phyloP scores from a whole-genome alignment of 2,888 invertebrate species.

The Isoperla grammatica region DNA sequence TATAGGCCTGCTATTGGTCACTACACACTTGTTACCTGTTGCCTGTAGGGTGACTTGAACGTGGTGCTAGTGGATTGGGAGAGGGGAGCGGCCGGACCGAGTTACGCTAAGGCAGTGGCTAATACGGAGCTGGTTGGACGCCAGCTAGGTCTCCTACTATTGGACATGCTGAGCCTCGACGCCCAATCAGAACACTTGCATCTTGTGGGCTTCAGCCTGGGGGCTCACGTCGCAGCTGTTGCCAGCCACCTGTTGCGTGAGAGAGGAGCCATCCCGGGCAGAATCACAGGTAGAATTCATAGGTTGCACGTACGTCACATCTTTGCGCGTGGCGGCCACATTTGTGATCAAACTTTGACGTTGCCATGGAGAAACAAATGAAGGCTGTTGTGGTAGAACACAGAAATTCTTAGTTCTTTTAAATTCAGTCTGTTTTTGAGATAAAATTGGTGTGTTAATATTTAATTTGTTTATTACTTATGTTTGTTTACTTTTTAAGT shows the following conservation, averaged over 20 bases:
- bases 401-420: too few species aligned
- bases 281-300: constrained; percentile 49
- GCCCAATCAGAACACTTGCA: constrained; percentile 46
- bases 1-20: too few species aligned
- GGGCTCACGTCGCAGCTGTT: constrained; percentile 56
- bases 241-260: constrained; percentile 51
- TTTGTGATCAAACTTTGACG: too few species aligned
- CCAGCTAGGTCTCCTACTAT: constrained; percentile 50
- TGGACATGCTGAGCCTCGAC: constrained; percentile 47
- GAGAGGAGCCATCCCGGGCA: constrained; percentile 45
- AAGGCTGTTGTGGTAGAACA: too few species aligned
- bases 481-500: too few species aligned
- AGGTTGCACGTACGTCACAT: too few species aligned
- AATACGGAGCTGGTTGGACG: constrained; percentile 56
- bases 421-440: too few species aligned
- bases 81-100: constrained; percentile 50
- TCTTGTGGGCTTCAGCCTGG: constrained; percentile 54
- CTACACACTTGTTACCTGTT: too few species aligned
- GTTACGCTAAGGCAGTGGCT: constrained; percentile 52
- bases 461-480: too few species aligned
- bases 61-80: constrained; percentile 54
- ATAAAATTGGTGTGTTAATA: too few species aligned
- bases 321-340: too few species aligned
- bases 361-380: too few species aligned
- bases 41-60: constrained; percentile 49